These are phyloP conservation scores for Psophia crepitans DNA, from an alignment of 2,113 vertebrate species.

Conservation along the genomic window DNA sequence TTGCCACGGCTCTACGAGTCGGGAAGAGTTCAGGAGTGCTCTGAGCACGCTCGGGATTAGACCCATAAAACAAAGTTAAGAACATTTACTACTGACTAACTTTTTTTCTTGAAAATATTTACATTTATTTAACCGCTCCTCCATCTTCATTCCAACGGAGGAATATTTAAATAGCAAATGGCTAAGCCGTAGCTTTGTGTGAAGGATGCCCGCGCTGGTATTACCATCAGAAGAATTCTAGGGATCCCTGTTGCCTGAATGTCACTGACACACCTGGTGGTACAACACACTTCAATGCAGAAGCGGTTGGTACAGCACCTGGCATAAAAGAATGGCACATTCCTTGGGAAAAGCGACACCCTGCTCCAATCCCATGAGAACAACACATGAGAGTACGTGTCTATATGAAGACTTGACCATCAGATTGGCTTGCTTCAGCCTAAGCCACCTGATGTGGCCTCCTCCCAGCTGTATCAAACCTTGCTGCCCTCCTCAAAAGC, in stretches of 20 bases:
- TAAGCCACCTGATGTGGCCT: background rate
- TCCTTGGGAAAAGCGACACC: background rate
- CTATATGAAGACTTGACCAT: background rate
- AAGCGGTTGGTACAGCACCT: background rate
- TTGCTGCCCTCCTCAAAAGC: background rate
- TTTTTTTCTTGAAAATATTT: background rate
- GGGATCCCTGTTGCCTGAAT: background rate
- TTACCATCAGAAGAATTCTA: background rate
- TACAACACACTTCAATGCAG: background rate
- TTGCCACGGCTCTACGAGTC: background rate
- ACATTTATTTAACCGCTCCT: background rate
- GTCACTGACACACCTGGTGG: no score
- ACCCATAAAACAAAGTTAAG: background rate
- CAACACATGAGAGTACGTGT: background rate
- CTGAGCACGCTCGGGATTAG: background rate
- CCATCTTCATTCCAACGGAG: background rate
- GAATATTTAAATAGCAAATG: background rate
- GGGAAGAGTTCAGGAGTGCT: background rate
- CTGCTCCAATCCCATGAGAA: background rate
- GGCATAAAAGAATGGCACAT: background rate
- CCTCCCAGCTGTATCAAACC: background rate
- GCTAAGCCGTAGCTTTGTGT: background rate
- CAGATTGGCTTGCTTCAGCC: background rate
- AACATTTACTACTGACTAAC: background rate
- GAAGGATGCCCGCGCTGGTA: background rate